Evolutionary conservation across 2,113 vertebrate genomes (phyloP).

Genomic region (Nothobranchius kuhntae): DNA sequence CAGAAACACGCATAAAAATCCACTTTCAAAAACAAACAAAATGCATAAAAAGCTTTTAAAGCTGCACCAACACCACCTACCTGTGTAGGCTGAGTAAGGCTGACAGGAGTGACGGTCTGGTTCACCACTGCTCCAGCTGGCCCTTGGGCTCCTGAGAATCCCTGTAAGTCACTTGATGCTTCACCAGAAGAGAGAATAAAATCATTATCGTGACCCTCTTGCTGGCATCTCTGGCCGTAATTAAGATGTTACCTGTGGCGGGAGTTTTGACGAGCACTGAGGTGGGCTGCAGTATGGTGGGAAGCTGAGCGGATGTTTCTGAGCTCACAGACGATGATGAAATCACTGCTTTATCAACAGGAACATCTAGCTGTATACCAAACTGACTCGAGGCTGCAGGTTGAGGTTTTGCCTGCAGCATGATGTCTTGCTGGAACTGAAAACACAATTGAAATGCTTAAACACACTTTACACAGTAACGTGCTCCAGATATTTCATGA

Average conservation of each 20-base stretch:
- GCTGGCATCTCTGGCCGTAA: neutral
- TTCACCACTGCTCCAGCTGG: constrained; percentile 77
- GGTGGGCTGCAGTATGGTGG: constrained; percentile 78
- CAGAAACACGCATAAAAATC: neutral
- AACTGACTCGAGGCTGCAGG: constrained; percentile 64
- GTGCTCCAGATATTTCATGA: neutral
- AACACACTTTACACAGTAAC: neutral
- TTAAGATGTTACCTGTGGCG: constrained; percentile 59
- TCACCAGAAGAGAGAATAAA: constrained; percentile 25
- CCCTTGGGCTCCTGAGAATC: constrained; percentile 79
- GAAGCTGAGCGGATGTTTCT: constrained; percentile 59
- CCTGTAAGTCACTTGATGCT: constrained; percentile 83
- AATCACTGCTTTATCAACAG: constrained; percentile 64
- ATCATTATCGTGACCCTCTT: neutral
- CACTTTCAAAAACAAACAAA: neutral
- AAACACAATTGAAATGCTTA: neutral
- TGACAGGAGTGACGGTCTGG: constrained; percentile 68
- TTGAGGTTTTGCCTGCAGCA: constrained; percentile 78
- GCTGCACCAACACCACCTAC: constrained; percentile 45
- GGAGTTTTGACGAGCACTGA: constrained; percentile 82
- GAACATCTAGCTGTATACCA: constrained; percentile 72
- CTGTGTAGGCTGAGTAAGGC: constrained; percentile 81
- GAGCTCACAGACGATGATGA: constrained; percentile 51
- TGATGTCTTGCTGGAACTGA: constrained; percentile 87
- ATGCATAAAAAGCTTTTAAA: neutral